These are phyloP conservation scores for Anser cygnoides DNA, from an alignment of 2,113 vertebrate species.

Conservation along the genomic window DNA sequence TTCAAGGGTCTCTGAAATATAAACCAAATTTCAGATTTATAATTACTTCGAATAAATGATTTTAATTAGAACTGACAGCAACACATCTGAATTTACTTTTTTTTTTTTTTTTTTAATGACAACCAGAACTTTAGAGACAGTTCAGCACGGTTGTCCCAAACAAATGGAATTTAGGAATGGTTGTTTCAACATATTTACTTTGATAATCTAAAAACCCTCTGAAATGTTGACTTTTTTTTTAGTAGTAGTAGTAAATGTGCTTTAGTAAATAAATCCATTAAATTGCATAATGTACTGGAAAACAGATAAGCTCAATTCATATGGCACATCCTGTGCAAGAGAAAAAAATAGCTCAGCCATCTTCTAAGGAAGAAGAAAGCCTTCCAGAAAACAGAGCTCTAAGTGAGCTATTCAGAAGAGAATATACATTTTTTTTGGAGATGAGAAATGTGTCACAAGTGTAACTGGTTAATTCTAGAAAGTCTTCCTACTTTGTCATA, in stretches of 20 bases:
- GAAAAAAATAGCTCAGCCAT: background rate
- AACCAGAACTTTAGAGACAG: background rate
- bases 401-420: background rate
- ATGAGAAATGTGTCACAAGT: background rate
- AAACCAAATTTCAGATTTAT: background rate
- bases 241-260: background rate
- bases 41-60: background rate
- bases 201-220: background rate
- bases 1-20: slow-evolving; percentile 6
- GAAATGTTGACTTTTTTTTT: background rate
- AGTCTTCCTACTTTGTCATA: background rate
- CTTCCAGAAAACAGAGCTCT: background rate
- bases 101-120: background rate
- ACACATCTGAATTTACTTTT: slow-evolving; percentile 9
- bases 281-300: background rate
- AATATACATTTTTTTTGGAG: background rate
- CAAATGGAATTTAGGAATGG: background rate
- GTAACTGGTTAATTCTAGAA: background rate
- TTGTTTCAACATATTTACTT: background rate
- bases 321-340: background rate
- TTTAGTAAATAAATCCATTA: background rate
- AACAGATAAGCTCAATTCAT: background rate
- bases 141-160: background rate
- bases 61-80: slow-evolving; percentile 2
- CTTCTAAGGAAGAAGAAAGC: background rate